Evolutionary conservation across 2,797 vertebrate genomes (phyloP), one percentile per base, ranked within the genome.

Genomic region (Acanthiza pusilla): DNA sequence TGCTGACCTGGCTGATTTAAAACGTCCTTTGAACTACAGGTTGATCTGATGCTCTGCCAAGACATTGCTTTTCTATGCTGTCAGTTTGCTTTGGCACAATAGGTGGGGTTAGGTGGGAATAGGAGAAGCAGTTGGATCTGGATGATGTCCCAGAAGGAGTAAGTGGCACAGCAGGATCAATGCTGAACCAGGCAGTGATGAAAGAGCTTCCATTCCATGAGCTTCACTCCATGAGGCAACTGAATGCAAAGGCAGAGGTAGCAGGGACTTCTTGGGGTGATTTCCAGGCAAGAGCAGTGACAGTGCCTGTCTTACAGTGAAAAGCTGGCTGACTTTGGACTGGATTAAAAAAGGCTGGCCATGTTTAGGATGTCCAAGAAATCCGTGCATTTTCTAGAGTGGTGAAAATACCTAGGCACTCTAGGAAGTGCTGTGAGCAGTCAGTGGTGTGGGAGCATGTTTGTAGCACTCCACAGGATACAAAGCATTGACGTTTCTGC

Each of bases 401-500:
- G 25, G 48, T 48, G 74, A 16, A 55, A 45, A n/a, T 30, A 15
- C 0, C 5, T 5, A 6, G 55, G 36, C 36, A 3, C n/a, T 17
- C 0, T 1, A 42, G 10, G 17, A 72, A 38, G 20, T 25, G 54
- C 29, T 65, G 73, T 53, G 53, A 60, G 61, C 48, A 45, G 40
- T 38, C 4, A n/a, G 42, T 1, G 27, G 25, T 27, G 2, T 2
- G 4, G 14, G 38, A 15, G 34, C 10, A 3, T 0, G 0, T 60
- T 61, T 30, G 29, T 38, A 26, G 54, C 13, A 0, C 75, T 43
- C 73, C 10, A 2, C 0, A 12, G 80, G 32, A 20, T 32, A 10
- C 19, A 20, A 47, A 51, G 11, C 3, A 5, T 17, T 88, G 83
- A 16, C 0, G 1, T 26, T 10, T 71, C 29, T 76, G 13, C 57